Evolutionary conservation across 2,113 vertebrate genomes (phyloP).

Genomic region (Chauna torquata): DNA sequence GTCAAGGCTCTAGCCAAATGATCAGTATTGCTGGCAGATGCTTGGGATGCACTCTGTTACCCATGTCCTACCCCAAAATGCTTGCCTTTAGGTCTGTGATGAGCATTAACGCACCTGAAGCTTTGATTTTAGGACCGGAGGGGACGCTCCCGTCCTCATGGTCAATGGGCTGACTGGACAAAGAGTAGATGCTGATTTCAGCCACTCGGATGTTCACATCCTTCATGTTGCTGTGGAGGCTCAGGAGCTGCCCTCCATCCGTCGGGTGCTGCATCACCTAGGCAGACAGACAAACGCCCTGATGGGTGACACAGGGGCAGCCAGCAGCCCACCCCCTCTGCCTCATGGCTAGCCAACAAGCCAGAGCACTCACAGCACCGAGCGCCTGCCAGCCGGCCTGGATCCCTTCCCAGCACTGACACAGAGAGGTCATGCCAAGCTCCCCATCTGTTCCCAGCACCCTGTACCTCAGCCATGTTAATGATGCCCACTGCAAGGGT

Average conservation of each 20-base stretch:
- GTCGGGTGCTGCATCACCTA: constrained; percentile 98
- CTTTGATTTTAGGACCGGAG: constrained; percentile 90
- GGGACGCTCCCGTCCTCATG: constrained; percentile 90
- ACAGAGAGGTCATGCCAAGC: neutral
- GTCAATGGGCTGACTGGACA: constrained; percentile 97
- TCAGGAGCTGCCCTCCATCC: constrained; percentile 90
- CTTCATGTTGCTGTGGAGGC: constrained; percentile 92
- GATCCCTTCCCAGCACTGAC: neutral
- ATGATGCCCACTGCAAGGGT: constrained; percentile 90
- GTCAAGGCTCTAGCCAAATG: neutral
- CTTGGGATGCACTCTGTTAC: accelerated
- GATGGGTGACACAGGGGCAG: neutral
- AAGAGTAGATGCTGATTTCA: constrained; percentile 95
- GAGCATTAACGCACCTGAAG: constrained; percentile 77
- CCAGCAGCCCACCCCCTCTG: neutral
- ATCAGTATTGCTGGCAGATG: neutral
- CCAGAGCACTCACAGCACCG: neutral
- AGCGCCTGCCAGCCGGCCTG: neutral
- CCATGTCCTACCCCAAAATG: accelerated
- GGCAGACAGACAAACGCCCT: neutral
- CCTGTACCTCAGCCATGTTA: constrained; percentile 93
- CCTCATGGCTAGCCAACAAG: neutral
- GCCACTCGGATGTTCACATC: constrained; percentile 90
- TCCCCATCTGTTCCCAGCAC: neutral
- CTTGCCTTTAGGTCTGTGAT: neutral